Conservation (phyloP, 2,888 invertebrate species). For the Ditula angustiorana region DNA sequence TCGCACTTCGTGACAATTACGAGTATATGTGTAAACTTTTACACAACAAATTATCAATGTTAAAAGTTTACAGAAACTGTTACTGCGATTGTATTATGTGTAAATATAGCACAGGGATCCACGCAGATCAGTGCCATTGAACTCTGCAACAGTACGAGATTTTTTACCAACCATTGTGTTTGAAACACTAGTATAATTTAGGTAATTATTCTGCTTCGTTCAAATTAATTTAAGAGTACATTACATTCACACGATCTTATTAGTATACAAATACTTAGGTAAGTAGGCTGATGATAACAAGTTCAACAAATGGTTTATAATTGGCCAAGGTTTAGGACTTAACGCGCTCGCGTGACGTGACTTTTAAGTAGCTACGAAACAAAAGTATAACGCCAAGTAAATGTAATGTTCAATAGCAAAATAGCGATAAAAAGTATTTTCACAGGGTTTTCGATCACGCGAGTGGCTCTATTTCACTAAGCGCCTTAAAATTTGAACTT, state of each 20-base stretch:
- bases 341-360: slow-evolving; percentile 25
- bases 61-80: neutral
- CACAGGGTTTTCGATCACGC: slow-evolving; percentile 41
- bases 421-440: slow-evolving; percentile 33
- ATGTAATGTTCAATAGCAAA: slow-evolving; percentile 9
- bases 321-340: neutral
- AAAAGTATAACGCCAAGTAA: slow-evolving; percentile 21
- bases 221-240: neutral
- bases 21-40: neutral
- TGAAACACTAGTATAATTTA: slow-evolving; percentile 8
- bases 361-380: slow-evolving; percentile 14
- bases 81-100: slow-evolving; percentile 10
- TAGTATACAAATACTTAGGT: neutral
- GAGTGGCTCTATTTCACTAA: slow-evolving; percentile 22
- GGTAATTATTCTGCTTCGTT: neutral
- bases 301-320: neutral
- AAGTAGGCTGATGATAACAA: neutral
- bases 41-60: neutral
- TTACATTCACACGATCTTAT: slow-evolving; percentile 1
- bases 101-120: slow-evolving; percentile 14
- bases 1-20: too few species aligned
- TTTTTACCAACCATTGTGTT: slow-evolving; percentile 9
- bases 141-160: slow-evolving; percentile 42
- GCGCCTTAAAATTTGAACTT: slow-evolving; percentile 18
- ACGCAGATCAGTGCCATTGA: slow-evolving; percentile 42